A percentile compares a stretch with the other conserved stretches of the same genome.
Conservation (phyloP, 92 coral and sea anemone species). For the Zoanthus gigantus region DNA sequence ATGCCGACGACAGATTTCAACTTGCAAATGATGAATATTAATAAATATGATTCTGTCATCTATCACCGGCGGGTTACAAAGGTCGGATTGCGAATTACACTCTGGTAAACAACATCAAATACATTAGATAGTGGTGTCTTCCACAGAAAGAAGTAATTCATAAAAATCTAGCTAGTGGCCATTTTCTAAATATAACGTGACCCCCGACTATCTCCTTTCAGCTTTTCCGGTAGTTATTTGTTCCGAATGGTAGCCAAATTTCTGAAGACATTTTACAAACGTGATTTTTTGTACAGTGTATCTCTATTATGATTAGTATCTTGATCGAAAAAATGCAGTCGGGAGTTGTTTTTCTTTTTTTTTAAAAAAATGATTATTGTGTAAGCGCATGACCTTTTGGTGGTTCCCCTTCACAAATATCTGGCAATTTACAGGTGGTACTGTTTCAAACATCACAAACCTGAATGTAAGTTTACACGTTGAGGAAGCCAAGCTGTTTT, state of each 20-base stretch:
- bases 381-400: background rate
- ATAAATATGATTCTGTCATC: slow-evolving; percentile 20
- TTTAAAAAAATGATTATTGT: too few relatives aligned
- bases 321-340: background rate
- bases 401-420: background rate
- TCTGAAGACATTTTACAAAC: background rate
- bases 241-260: background rate
- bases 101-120: slow-evolving; percentile 2
- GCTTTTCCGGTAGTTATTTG: background rate
- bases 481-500: slow-evolving; percentile 1
- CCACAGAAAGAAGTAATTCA: slow-evolving; percentile 16
- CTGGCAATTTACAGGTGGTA: slow-evolving; percentile 7
- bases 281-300: background rate
- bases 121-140: slow-evolving; percentile 16
- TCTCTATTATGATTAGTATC: background rate
- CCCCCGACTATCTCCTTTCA: slow-evolving; percentile 3
- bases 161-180: slow-evolving; percentile 3
- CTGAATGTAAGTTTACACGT: background rate
- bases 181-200: slow-evolving; percentile 16
- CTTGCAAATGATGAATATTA: background rate
- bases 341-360: background rate
- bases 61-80: slow-evolving; percentile 28
- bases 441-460: slow-evolving; percentile 13
- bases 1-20: slow-evolving; percentile 28
- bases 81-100: slow-evolving; percentile 9